Conservation (phyloP, 2,113 vertebrate species). For the Urocitellus parryii region DNA sequence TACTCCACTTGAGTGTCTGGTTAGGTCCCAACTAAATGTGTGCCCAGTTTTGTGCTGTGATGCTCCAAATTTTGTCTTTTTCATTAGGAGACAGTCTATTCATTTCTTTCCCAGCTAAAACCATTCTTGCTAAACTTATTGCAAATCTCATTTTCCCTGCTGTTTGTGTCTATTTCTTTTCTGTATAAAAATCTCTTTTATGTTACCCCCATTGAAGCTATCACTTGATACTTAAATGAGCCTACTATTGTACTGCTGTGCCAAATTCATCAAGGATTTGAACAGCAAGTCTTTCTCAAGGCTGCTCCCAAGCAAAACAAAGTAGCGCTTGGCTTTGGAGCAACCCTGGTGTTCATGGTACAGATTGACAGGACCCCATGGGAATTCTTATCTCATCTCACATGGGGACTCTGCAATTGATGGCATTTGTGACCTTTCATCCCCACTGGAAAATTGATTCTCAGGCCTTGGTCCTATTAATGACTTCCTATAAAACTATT, state of each 20-base stretch:
- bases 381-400: not conserved
- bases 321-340: not conserved
- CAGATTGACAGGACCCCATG: not conserved
- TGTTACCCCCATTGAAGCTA: not conserved
- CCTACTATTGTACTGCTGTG: not conserved
- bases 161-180: not conserved
- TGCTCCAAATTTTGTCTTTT: slow-evolving; percentile 6
- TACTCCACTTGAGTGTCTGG: not conserved
- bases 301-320: not conserved
- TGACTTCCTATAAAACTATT: not conserved
- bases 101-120: not conserved
- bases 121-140: slow-evolving; percentile 43
- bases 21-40: not conserved
- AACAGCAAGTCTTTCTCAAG: slow-evolving; percentile 5
- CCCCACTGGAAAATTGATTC: not conserved
- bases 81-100: not conserved
- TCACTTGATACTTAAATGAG: slow-evolving; percentile 70
- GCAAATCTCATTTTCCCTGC: not conserved
- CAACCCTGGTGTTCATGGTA: not conserved
- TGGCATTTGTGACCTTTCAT: not conserved
- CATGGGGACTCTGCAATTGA: not conserved
- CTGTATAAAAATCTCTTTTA: slow-evolving; percentile 5
- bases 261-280: slow-evolving; percentile 7
- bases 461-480: not conserved
- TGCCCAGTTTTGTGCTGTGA: not conserved